Conservation (phyloP, 53 echinoderm and acorn worm species). For the Glandiceps talaboti region DNA sequence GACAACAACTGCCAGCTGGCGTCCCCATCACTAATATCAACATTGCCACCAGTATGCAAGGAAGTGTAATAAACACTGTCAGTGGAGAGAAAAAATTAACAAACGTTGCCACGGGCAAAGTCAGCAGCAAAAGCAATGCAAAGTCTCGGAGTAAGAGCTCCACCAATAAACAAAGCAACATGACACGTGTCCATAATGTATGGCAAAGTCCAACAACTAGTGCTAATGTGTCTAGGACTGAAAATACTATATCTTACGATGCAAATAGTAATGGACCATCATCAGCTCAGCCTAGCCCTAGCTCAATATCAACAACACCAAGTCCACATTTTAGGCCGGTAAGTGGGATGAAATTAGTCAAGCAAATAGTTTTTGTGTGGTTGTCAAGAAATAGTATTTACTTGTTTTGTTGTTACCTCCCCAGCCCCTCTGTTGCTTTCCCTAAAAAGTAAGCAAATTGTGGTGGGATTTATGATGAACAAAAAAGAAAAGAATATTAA, state of each 20-base stretch:
- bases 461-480: no score
- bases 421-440: no score
- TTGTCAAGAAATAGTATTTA: no score
- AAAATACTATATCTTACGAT: not conserved
- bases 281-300: conserved; percentile 23
- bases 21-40: not conserved
- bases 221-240: not conserved
- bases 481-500: no score
- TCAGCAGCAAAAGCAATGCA: not conserved
- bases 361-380: no score
- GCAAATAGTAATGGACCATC: not conserved
- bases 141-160: not conserved
- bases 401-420: no score
- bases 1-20: not conserved
- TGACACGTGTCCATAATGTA: not conserved
- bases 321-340: conserved; percentile 79
- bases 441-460: no score
- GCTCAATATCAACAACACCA: conserved; percentile 38
- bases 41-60: not conserved
- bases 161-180: not conserved
- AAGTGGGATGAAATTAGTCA: no score
- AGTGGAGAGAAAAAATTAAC: not conserved
- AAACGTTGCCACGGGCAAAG: not conserved
- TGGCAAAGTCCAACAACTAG: not conserved
- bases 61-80: not conserved